Base-by-base conservation (phyloP, 2,113 vertebrate species). In the Rafetus swinhoei region DNA sequence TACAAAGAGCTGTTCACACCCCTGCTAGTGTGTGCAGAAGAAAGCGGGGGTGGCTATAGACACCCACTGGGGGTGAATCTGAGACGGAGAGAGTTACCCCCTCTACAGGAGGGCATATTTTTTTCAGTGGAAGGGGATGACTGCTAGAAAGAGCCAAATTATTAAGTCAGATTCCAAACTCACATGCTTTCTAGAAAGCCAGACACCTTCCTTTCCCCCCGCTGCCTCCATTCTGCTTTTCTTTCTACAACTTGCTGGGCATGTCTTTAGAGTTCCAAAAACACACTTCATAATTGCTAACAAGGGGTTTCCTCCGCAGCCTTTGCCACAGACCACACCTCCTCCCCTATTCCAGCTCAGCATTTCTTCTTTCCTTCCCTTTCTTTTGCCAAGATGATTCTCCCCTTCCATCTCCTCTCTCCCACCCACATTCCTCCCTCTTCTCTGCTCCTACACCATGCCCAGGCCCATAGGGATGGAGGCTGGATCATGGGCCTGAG, bases 21-120 rank as follows among this genome's bases (percentile, higher is more conserved):
- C 62, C 84, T 52, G 0, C 1, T 3, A 54, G 1, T 1, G 0
- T 5, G 14, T 12, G 19, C 60, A 1, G 15, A 74, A 81, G 79
- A 83, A 2, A 69, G 32, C 32, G 18, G 32, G 16, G 32, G 65
- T 18, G 65, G 65, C 18, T 18, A 19, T 18, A 69, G n/a, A 69
- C n/a, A 16, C 65, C 14, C 65, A 69, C 65, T 32, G 15, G 15
- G n/a, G 18, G 7, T 18, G 25, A 60, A 10, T 59, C 57, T 27
- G 59, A 25, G 59, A 60, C 0, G 11, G 59, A 25, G 11, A 25
- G 25, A 76, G 22, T 24, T 45, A 12, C 12, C 35, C 74, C 25
- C 21, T 13, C 22, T 21, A 13, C 21, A 14, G 39, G 10, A 45
- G 22, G 22, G 5, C 21, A 9, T 6, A 45, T 50, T 39, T 76